A percentile compares a stretch with the other conserved stretches of the same genome.
phyloP scores from a whole-genome alignment of 2,888 invertebrate genomes.

The Opisthograptis luteolata region DNA sequence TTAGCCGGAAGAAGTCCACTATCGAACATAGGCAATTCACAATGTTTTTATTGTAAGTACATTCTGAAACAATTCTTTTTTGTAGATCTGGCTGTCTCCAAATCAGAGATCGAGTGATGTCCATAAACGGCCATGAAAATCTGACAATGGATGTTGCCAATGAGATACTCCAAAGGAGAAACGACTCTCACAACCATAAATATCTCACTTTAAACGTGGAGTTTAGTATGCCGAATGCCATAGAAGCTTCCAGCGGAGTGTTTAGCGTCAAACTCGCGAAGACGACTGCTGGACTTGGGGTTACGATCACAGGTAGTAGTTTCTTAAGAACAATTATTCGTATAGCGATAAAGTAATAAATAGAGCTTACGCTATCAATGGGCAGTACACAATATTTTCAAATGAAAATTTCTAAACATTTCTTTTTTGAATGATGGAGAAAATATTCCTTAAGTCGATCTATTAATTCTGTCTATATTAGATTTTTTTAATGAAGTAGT shows the following conservation, averaged over 20 bases:
- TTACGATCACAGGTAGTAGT: slow-evolving; percentile 91
- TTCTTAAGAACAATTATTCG: slow-evolving; percentile 1
- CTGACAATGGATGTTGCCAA: slow-evolving; percentile 85
- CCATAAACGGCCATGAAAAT: slow-evolving; percentile 91
- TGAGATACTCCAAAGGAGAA: slow-evolving; percentile 83
- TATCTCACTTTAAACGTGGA: slow-evolving; percentile 92
- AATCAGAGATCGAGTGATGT: slow-evolving; percentile 92
- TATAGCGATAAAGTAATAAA: too few relatives aligned
- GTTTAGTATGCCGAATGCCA: slow-evolving; percentile 96
- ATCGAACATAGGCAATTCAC: too few relatives aligned
- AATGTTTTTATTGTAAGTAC: too few relatives aligned
- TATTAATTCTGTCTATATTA: too few relatives aligned
- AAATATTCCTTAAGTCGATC: too few relatives aligned
- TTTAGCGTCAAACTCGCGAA: slow-evolving; percentile 95
- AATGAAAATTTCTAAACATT: too few relatives aligned
- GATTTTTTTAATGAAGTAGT: too few relatives aligned
- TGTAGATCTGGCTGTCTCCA: slow-evolving; percentile 89
- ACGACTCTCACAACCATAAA: slow-evolving; percentile 83
- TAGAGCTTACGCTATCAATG: too few relatives aligned
- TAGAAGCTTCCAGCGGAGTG: slow-evolving; percentile 95
- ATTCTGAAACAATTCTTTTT: neutral
- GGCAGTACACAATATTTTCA: too few relatives aligned
- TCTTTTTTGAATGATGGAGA: too few relatives aligned
- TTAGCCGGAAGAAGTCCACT: too few relatives aligned
- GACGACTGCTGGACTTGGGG: slow-evolving; percentile 91